Base-by-base conservation (phyloP, 2,888 invertebrate species). In the Lottia gigantea region DNA sequence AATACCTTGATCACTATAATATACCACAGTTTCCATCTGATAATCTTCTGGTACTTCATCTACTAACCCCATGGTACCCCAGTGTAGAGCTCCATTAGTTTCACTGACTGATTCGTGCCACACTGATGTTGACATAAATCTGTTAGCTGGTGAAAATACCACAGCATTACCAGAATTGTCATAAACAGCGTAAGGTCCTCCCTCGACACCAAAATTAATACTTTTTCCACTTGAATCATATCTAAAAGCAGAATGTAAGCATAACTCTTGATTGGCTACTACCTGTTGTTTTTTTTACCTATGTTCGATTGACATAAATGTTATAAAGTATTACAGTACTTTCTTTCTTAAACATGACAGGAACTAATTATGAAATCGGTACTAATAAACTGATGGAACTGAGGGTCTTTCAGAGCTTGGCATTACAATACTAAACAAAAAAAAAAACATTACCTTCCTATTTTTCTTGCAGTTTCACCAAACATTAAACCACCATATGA, bases 51-150 rank as follows among this genome's bases (percentile, higher is more conserved):
- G 55, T 23, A 55, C 55, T 55, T 19, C 23, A 55, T 55, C 55
- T 11, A 55, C 23, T 23, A 23, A 19, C 11, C 55, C 55, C 55
- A 55, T 19, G 7, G 23, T 11, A 55, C 55, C 55, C 55, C 55
- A 55, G 3, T 23, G 19, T 55, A 55, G 2, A 23, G 55, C 19
- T 40, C 40, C 40, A n/a, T 77, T 74, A 16, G 74, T 76, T 55
- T 55, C 23, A 55, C 55, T 55, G 14, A 19, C 55, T 23, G 12
- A 23, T 23, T 55, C 19, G 23, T 55, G 55, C 40, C 40, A 40
- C 8, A 55, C 19, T 23, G 55, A 55, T 55, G 55, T 12, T 8
- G 55, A 55, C 55, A 55, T 55, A 23, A 55, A 55, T 14, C 23
- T 23, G 14, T 23, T 55, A 14, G 23, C 19, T 23, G 55, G 55